Evolutionary conservation across 1,140 invertebrate species (phyloP), one percentile per base, ranked within the genome.

Genomic region (Diorhabda carinulata): DNA sequence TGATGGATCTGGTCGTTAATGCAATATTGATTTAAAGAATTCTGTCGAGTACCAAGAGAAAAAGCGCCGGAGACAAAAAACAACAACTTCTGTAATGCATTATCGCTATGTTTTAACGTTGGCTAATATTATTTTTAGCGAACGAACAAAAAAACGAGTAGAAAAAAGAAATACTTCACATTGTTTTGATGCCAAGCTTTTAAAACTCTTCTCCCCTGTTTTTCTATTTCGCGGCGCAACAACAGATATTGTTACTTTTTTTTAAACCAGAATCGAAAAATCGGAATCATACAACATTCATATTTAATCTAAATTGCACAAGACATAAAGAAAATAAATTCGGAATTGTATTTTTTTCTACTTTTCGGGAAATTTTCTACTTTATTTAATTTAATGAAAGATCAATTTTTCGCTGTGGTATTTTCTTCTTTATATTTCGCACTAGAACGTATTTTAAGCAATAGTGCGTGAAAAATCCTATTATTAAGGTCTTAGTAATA

Each of bases 11-110:
- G 66, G 42, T 63, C 52, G 76, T 75, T 25, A 77, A 77, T 77
- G 74, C 74, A 77, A 77, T 77, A 77, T 77, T 77, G 76, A 77
- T 77, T 76, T 73, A 76, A 77, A 74, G 76, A 76, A 77, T 77
- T 72, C 74, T 69, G 72, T 70, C 69, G 57, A 64, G 62, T 67
- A 65, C 70, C 59, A 62, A 66, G 72, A 71, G 62, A 52, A 52
- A 52, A n/a, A 52, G 47, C 47, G 47, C 47, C 64, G 61, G 68
- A 74, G 70, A 71, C 70, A 68, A 72, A 73, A 74, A 77, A 77
- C 68, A 75, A 75, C 75, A 74, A 75, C 71, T 74, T 70, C 62
- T 74, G 76, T 77, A 77, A 77, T 76, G 74, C 76, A 77, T 77
- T 76, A 76, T 77, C 74, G 76, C 73, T 66, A 77, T 74, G 74